Evolutionary conservation across 2,888 invertebrate species (phyloP).

Genomic region (Calliphora vomitoria): DNA sequence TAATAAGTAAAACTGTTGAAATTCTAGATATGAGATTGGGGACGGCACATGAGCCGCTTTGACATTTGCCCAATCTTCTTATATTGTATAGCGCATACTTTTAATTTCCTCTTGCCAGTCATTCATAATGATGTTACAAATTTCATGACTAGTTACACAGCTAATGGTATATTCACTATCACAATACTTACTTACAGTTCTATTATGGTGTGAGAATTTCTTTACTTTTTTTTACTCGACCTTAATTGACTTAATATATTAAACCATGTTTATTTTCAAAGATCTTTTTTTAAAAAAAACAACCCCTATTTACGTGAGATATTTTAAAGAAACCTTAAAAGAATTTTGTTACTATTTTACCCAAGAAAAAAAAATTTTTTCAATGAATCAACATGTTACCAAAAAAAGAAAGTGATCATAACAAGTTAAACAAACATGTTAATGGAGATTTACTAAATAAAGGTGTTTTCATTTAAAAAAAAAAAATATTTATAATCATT

Average conservation of each 20-base stretch:
- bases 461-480: conserved; percentile 35
- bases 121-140: conserved; percentile 11
- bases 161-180: conserved; percentile 38
- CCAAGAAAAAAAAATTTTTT: neutral
- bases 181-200: neutral
- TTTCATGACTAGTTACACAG: conserved; percentile 54
- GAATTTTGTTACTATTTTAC: neutral
- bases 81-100: neutral
- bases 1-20: no score
- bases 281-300: neutral
- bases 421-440: conserved; percentile 25
- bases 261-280: neutral
- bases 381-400: conserved; percentile 6
- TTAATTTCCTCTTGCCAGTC: neutral
- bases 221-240: neutral
- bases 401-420: neutral
- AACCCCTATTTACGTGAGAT: conserved; percentile 23
- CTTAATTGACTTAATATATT: conserved; percentile 5
- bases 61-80: no score
- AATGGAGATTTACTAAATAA: conserved; percentile 29
- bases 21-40: no score
- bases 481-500: conserved; percentile 8
- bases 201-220: conserved; percentile 45
- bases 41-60: no score
- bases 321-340: conserved; percentile 36